These are phyloP conservation scores for Zygothrica quintamaculata DNA, from an alignment of 2,888 invertebrate genomes.

Conservation along the genomic window DNA sequence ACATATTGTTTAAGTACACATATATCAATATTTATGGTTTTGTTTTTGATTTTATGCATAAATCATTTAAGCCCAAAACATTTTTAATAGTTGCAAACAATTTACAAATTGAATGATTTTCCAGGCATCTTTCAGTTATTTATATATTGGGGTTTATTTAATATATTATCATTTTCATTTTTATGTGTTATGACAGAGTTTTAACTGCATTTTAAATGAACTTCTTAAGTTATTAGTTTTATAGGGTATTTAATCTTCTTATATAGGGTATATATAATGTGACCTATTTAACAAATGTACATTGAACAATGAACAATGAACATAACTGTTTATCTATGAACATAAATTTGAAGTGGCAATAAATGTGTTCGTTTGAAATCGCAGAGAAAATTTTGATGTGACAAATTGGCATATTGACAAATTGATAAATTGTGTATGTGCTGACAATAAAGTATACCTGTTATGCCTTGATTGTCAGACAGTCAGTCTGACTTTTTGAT, in stretches of 20 bases:
- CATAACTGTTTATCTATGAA: slow-evolving; percentile 32
- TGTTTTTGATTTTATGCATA: slow-evolving; percentile 16
- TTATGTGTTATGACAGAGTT: slow-evolving; percentile 37
- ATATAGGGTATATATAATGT: slow-evolving; percentile 2
- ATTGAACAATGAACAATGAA: slow-evolving; percentile 8
- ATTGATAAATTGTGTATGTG: slow-evolving; percentile 43
- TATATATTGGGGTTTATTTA: slow-evolving; percentile 41
- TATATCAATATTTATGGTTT: slow-evolving; percentile 40
- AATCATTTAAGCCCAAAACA: slow-evolving; percentile 21
- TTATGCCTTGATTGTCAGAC: slow-evolving; percentile 21
- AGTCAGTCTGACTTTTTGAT: too few relatives aligned
- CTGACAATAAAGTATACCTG: slow-evolving; percentile 35
- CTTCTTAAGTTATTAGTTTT: slow-evolving; percentile 27
- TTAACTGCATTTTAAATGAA: slow-evolving; percentile 39
- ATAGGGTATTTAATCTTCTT: neutral
- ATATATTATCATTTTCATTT: too few relatives aligned
- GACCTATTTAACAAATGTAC: slow-evolving; percentile 32
- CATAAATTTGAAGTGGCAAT: slow-evolving; percentile 49
- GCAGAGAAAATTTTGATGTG: too few relatives aligned
- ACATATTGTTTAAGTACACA: slow-evolving; percentile 27
- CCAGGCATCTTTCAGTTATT: neutral
- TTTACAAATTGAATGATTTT: slow-evolving; percentile 65
- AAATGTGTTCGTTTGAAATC: slow-evolving; percentile 42
- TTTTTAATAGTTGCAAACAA: slow-evolving; percentile 1
- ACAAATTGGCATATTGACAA: slow-evolving; percentile 51